These are phyloP conservation scores for Myotis findleyi DNA, from an alignment of 2,797 vertebrate genomes.

Conservation along the genomic window DNA sequence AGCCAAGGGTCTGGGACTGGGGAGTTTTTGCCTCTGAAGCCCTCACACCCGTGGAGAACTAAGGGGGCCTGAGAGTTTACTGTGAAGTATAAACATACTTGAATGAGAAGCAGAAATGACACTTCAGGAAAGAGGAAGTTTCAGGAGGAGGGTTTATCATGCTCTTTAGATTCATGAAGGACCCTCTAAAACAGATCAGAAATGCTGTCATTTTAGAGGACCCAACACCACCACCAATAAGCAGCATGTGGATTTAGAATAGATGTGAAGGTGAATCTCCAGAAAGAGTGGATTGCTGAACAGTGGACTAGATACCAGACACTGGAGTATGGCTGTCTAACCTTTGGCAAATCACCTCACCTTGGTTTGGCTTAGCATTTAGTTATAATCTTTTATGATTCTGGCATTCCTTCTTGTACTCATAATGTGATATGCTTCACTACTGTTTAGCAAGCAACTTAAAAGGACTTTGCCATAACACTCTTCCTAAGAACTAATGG, in stretches of 20 bases:
- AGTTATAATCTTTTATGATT: conserved; percentile 2
- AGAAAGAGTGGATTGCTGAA: neutral
- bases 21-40: neutral
- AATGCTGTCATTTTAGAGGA: neutral
- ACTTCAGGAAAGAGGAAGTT: neutral
- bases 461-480: neutral
- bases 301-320: neutral
- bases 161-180: neutral
- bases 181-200: neutral
- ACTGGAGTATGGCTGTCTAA: neutral
- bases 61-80: neutral
- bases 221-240: neutral
- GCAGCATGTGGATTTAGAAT: conserved; percentile 2
- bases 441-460: neutral
- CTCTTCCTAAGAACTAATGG: conserved; percentile 35
- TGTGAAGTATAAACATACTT: neutral
- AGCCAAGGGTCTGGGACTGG: neutral
- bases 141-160: neutral
- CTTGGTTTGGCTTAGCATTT: neutral
- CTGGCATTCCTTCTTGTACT: neutral
- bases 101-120: neutral
- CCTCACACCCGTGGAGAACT: neutral
- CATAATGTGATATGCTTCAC: neutral
- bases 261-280: neutral
- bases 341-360: neutral